Evolutionary conservation across 2,797 vertebrate genomes (phyloP).

Genomic region (Morus bassanus): DNA sequence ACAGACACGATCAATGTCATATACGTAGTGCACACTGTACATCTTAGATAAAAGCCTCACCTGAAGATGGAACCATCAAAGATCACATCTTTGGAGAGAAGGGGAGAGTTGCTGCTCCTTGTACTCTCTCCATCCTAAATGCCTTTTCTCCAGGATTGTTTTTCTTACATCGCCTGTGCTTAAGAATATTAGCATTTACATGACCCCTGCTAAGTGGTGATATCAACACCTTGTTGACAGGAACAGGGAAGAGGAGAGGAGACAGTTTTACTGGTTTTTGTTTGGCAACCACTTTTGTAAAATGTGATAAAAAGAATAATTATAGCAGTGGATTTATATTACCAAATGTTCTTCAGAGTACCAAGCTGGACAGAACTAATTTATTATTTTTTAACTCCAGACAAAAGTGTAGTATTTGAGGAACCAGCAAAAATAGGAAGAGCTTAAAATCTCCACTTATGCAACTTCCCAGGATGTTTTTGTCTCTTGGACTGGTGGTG

Average conservation of each 20-base stretch:
- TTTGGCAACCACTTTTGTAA: not conserved
- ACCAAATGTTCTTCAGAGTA: not conserved
- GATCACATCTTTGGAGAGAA: not conserved
- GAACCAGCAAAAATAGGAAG: not conserved
- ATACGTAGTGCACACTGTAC: not conserved
- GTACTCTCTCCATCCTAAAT: not conserved
- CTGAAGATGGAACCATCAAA: not conserved
- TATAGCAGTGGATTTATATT: not conserved
- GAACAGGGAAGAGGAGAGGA: not conserved
- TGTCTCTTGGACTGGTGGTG: not conserved
- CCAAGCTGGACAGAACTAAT: not conserved
- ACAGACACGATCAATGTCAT: not conserved
- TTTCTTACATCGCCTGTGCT: not conserved
- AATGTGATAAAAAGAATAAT: not conserved
- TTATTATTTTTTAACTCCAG: not conserved
- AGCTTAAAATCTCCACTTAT: not conserved
- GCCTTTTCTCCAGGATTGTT: not conserved
- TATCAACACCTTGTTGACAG: not conserved
- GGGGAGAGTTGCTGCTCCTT: not conserved
- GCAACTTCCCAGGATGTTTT: not conserved
- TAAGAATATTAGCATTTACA: slow-evolving; percentile 1
- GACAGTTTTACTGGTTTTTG: not conserved
- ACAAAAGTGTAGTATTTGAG: not conserved
- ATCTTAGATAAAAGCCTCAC: not conserved
- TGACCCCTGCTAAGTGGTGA: not conserved